Conservation (phyloP, 2,113 vertebrate species). For the Otolemur garnettii region DNA sequence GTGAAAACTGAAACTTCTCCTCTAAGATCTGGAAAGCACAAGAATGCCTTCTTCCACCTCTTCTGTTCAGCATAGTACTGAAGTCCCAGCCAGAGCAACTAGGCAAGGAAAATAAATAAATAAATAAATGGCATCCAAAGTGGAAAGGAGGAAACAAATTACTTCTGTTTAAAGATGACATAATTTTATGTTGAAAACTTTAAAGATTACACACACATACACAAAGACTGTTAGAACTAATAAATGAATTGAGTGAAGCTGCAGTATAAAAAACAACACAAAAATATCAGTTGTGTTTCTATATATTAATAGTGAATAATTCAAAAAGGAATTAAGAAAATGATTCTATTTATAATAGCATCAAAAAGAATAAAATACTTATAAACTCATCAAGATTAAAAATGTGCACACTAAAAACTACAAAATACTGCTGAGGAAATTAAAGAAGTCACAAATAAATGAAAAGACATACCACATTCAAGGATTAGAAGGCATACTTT, state of each 20-base stretch:
- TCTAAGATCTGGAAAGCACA: background rate
- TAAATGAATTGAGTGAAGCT: background rate
- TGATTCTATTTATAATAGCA: background rate
- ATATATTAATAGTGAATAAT: background rate
- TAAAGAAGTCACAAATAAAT: background rate
- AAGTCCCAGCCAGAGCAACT: background rate
- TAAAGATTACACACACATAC: background rate
- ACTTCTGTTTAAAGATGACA: background rate
- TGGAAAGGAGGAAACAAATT: background rate
- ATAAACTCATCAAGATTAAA: background rate
- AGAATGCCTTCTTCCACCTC: background rate
- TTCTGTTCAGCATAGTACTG: background rate
- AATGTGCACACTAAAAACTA: background rate
- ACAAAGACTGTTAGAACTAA: background rate
- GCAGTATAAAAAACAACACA: background rate
- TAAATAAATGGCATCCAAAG: background rate
- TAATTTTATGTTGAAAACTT: background rate
- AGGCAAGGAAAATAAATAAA: background rate
- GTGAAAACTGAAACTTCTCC: background rate
- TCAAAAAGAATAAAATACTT: background rate
- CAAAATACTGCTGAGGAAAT: background rate
- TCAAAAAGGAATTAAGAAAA: background rate
- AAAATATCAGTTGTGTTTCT: background rate
- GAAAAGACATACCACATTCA: background rate
- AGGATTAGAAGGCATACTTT: background rate